Base-by-base conservation (phyloP, 1,140 invertebrate genomes). In the Pseudomyrmex dendroicus region DNA sequence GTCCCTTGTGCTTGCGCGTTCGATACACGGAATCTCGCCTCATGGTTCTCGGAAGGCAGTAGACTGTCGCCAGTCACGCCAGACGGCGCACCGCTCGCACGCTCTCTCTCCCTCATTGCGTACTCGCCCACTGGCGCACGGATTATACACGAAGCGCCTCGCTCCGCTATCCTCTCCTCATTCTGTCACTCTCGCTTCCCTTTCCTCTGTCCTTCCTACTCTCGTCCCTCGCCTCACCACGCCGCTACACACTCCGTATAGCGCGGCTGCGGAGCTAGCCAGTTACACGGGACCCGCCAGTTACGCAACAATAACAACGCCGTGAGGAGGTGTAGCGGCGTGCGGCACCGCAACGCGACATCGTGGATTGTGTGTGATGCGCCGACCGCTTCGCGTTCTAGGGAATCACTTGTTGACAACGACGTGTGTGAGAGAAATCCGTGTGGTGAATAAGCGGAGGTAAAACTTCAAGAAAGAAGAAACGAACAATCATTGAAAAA, bases 21-120 rank as follows among this genome's bases (percentile, higher is more conserved):
- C 92, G 92, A 93, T 94, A 93, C 93, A 94, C 91, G 93, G 92
- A 94, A 94, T 93, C 90, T 89, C 93, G n/a, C 48, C 92, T 92
- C 93, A 93, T 93, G 92, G 89, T 94, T 94, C 93, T 94, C 88
- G 91, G 92, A 94, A 94, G 90, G 91, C 92, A 91, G 93, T 92
- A 94, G 93, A 93, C 93, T 93, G 93, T 93, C 93, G 93, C 90
- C 93, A 93, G 92, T 89, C 90, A 94, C 92, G 91, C 93, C 92
- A 94, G 93, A 93, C 93, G 93, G 93, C 92, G 92, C 93, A 94
- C 90, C 89, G 92, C 89, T 93, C 93, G 87, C 86, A 68, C 85
- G 57, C 82, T 84, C 82, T 62, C 77, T 87, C 72, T 86, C 74
- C 84, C 72, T 84, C 83, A 22, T 72, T 63, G 72, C 61, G 80